Base-by-base conservation (phyloP, 2,888 invertebrate genomes). In the Petrolisthes cinctipes region DNA sequence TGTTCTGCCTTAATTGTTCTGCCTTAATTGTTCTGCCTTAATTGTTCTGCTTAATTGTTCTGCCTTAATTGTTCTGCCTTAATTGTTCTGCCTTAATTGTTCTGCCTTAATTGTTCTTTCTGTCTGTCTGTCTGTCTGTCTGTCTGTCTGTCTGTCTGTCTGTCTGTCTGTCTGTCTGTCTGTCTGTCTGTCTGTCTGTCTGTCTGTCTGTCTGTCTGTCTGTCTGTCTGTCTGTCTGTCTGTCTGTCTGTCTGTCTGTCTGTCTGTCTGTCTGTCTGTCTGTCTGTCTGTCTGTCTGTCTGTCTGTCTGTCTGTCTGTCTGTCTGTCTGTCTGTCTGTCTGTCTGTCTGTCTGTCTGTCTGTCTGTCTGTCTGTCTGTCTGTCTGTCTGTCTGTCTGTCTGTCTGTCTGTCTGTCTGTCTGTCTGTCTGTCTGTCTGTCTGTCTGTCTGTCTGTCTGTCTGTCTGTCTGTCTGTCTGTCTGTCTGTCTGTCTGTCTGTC, bases 101-200 rank as follows among this genome's bases (percentile, higher is more conserved):
- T 61, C 61, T 61, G 61, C 14, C 61, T 61, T n/a, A n/a, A n/a
- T n/a, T n/a, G n/a, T n/a, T n/a, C n/a, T n/a, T n/a, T n/a, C 61
- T 61, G 61, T 61, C 61, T 61, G 61, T 61, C 61, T 61, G 61
- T 61, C 61, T 61, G 61, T 61, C 61, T 61, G 61, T 61, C 61
- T 61, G 61, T 61, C 61, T 61, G 61, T 61, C 61, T 61, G 61
- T 61, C 61, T 61, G 61, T 61, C 61, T 61, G 61, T 61, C 61
- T 61, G 61, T 61, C 61, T 61, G 61, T 61, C 61, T 61, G 61
- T 61, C 61, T 61, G 61, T 61, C 61, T 61, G 61, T 61, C 61
- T 61, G 61, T 61, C 61, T 61, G 61, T 61, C 61, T 61, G 61
- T 61, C 61, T 61, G 61, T 61, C 61, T 61, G 61, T 61, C 61